phyloP scores from a whole-genome alignment of 2,113 vertebrate genomes.

The Colistium nudipinnis region DNA sequence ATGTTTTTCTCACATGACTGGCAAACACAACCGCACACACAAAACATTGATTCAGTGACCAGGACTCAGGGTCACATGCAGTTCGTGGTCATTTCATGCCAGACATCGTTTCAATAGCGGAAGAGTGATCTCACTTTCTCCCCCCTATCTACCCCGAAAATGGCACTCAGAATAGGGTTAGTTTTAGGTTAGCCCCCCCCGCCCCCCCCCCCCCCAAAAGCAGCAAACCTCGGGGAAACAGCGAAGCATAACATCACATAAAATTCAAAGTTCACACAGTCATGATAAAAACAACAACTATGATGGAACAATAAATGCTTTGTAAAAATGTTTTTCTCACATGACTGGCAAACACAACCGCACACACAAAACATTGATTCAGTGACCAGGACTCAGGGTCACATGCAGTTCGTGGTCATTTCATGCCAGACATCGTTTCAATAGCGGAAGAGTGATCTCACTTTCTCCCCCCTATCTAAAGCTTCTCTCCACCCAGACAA shows the following conservation, averaged over 20 bases:
- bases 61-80: neutral
- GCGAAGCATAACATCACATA: neutral
- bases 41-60: slow-evolving; percentile 1
- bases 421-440: neutral
- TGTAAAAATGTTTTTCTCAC: neutral
- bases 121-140: slow-evolving; percentile 16
- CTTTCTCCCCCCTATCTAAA: neutral
- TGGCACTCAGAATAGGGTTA: no score
- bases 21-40: neutral
- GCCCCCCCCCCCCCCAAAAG: no score
- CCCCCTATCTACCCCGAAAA: neutral
- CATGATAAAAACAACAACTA: neutral
- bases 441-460: slow-evolving; percentile 16
- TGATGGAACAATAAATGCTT: neutral
- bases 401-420: slow-evolving; percentile 6
- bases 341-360: neutral
- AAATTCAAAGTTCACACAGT: neutral
- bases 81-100: neutral
- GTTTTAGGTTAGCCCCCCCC: no score
- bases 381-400: neutral
- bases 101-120: neutral
- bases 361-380: neutral
- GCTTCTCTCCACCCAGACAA: no score
- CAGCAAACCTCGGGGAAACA: no score
- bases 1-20: neutral